Base-by-base conservation (phyloP, 1,140 invertebrate species). In the Hyles euphorbiae region DNA sequence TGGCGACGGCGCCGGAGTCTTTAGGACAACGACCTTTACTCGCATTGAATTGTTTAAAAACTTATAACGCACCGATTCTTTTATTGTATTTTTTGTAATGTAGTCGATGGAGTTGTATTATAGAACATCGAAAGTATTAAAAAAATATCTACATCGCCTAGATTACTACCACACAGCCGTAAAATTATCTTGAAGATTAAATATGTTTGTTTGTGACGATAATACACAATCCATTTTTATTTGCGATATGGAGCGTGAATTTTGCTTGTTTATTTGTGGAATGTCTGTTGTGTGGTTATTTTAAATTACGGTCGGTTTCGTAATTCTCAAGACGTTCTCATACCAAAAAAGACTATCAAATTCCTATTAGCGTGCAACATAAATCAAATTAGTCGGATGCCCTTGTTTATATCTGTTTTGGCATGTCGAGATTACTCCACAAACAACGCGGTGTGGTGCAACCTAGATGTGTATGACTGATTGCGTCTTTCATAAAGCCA, bases 1-100 rank as follows among this genome's bases (percentile, higher is more conserved):
- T 60, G 67, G 65, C 74, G 61, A 68, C 68, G 77, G 79, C 81
- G 82, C 82, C 81, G 70, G 53, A 58, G 70, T 63, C 58, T 61
- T 56, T 56, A 67, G 83, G 74, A 58, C 84, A 60, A 74, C 76
- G 81, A 87, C 84, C 78, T 80, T 70, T 74, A 60, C 46, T 67
- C 53, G 12, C 58, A 57, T 65, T 11, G n/a, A 44, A 22, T 54
- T 44, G 33, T 47, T 34, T 11, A 56, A 51, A 67, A 58, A 71
- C 67, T 60, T 63, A 60, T 53, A 53, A 60, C 36, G 36, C 4
- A 5, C 36, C 36, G 36, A 40, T 40, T 40, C 4, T 40, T 47
- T 12, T 47, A 12, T 47, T 12, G 10, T 47, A n/a, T 11, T 47
- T 6, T 47, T 12, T 8, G 6, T 47, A 40, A 40, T 40, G 5